Evolutionary conservation across 2,888 invertebrate species (phyloP), one percentile per base, ranked within the genome.

Genomic region (Bellardia bayeri): DNA sequence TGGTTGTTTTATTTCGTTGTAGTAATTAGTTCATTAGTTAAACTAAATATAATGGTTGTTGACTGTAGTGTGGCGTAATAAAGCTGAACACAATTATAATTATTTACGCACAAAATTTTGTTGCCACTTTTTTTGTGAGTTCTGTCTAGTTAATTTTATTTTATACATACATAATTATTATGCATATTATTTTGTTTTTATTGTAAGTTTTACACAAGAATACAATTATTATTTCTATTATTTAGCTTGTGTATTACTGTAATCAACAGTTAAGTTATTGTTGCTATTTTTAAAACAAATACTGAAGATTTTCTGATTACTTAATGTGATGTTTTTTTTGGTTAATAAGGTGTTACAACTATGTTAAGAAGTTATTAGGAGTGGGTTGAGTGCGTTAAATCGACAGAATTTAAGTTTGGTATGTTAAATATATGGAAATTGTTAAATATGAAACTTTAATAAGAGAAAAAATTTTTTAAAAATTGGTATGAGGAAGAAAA

Each of bases 1-100:
- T 58, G 56, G 6, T 66, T 9, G 23, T 68, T 66, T 11, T 16
- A n/a, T 81, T 42, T 68, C 49, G 16, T 13, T 74, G 72, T 79
- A 9, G 71, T 74, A 85, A 85, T 85, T 79, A 85, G 79, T 80
- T 74, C 76, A 82, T 82, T 82, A 82, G 61, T 61, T 42, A 51
- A 69, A 66, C 45, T 74, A 37, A 74, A 64, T 66, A 45, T 66
- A 51, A 42, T 56, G 13, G 30, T 64, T 72, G 45, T 74, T 68
- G 5, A 4, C 11, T 51, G 37, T 68, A 68, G 75, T 56, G 45
- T 72, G 71, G 11, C 51, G 16, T 58, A 78, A 64, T 45, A 37
- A 64, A 64, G 8, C 23, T 49, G 16, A 49, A 66, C 40, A 66
- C 64, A 79, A 72, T 72, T 79, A 66, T 72, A 72, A 78, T 78